Evolutionary conservation across 2,888 invertebrate species (phyloP), one percentile per base, ranked within the genome.

Genomic region (Neoitamus cyanurus): DNA sequence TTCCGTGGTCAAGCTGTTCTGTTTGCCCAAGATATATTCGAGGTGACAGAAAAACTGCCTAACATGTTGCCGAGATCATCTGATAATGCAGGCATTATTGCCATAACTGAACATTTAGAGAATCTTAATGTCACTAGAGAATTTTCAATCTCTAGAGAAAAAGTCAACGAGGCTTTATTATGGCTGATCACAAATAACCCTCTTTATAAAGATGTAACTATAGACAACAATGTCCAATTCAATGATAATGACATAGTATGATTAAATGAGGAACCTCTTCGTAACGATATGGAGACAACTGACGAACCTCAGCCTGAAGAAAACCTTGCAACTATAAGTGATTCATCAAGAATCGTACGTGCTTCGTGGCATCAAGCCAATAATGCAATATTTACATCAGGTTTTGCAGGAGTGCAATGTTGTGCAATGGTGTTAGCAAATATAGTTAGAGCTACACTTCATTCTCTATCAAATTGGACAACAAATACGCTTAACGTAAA

Each of bases 281-380:
- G n/a, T n/a, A n/a, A n/a, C n/a, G n/a, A n/a, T n/a, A n/a, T n/a
- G n/a, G n/a, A n/a, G n/a, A n/a, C n/a, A 42, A 42, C 11, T 42
- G 42, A 42, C 42, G 42, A 42, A 42, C 7, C 42, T 42, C 42
- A 42, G 11, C 42, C n/a, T n/a, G n/a, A n/a, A n/a, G n/a, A n/a
- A n/a, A n/a, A n/a, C n/a, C n/a, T n/a, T n/a, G n/a, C n/a, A n/a
- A n/a, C n/a, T n/a, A n/a, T 42, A n/a, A n/a, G n/a, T n/a, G n/a
- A n/a, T n/a, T n/a, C n/a, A n/a, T n/a, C n/a, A n/a, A n/a, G 87
- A 85, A 88, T 88, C 85, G 15, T 88, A n/a, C 87, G 87, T 70
- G 88, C 87, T 84, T 88, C 88, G 84, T 88, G 88, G 85, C 86
- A 88, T 88, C 88, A 88, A 87, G 87, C 85, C 2, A 86, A 88